Base-by-base conservation (phyloP, 2,888 invertebrate genomes). In the Eupithecia insigniata region DNA sequence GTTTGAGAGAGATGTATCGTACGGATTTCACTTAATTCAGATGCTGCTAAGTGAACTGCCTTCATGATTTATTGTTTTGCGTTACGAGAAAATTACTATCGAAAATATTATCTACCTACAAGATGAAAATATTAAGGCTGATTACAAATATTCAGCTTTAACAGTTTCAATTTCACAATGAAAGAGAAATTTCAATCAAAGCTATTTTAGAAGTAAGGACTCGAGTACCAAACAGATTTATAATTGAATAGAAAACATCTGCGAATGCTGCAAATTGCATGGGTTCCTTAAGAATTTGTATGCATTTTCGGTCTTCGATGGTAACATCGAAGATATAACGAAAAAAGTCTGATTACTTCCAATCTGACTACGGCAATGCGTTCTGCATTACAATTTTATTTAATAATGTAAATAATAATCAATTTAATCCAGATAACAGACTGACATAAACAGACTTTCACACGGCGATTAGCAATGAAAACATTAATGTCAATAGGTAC, bases 1-100 rank as follows among this genome's bases (percentile, higher is more conserved):
- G 81, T 73, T 80, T 79, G 83, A 87, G 79, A 83, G 85, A 87
- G 85, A 88, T 83, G 85, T 87, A 87, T 86, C 78, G 83, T 78
- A 79, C 81, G 77, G 87, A 83, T 83, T 86, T 83, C 83, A 83
- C 84, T 86, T 82, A 83, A 84, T 84, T 82, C 82, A 79, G 80
- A 78, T 80, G 83, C 79, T 82, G 81, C 78, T 82, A 81, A 82
- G 79, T 81, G 79, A 78, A 75, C 79, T 78, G 80, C 66, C 71
- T 71, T 39, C 62, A 82, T 83, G 84, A 86, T 85, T 85, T 85
- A 87, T 85, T 66, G 73, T 77, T 69, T 70, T 66, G 73, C 67
- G 71, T 78, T 79, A 77, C 66, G 67, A 75, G 74, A 79, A 80
- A 83, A 81, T 84, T 81, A 83, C 80, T 78, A 80, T 81, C 73